These are phyloP conservation scores for Synergus gifuensis DNA, from an alignment of 2,888 invertebrate species.

Conservation along the genomic window DNA sequence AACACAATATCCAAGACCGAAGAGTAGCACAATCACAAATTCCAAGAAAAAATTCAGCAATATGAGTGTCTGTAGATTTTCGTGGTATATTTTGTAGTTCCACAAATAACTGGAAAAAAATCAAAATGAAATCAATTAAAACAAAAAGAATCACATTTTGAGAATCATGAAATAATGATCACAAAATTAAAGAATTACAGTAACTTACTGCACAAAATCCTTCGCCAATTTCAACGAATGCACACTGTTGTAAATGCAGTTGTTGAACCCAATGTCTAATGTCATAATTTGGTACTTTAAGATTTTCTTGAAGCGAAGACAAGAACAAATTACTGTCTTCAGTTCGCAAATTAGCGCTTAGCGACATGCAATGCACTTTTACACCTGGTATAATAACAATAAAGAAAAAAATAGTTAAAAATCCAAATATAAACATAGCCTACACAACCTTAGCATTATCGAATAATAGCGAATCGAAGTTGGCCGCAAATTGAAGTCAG, in stretches of 20 bases:
- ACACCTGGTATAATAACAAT: neutral
- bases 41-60: slow-evolving; percentile 76
- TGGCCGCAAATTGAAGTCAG: neutral
- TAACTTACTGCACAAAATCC: slow-evolving; percentile 76
- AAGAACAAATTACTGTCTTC: slow-evolving; percentile 51
- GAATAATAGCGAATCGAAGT: neutral
- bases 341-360: neutral
- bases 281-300: slow-evolving; percentile 66
- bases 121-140: neutral
- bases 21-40: slow-evolving; percentile 75
- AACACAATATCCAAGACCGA: slow-evolving; percentile 76
- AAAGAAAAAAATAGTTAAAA: neutral
- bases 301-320: slow-evolving; percentile 48
- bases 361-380: neutral
- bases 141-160: neutral
- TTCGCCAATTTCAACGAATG: slow-evolving; percentile 78
- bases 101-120: slow-evolving; percentile 60
- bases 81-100: slow-evolving; percentile 58
- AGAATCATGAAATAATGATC: slow-evolving; percentile 13
- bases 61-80: slow-evolving; percentile 44
- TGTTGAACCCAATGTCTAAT: slow-evolving; percentile 73
- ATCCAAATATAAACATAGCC: slow-evolving; percentile 21
- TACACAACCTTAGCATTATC: neutral
- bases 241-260: slow-evolving; percentile 77
- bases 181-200: neutral